Evolutionary conservation across 2,888 invertebrate genomes (phyloP), one percentile per base, ranked within the genome.

Genomic region (Hesperia comma): DNA sequence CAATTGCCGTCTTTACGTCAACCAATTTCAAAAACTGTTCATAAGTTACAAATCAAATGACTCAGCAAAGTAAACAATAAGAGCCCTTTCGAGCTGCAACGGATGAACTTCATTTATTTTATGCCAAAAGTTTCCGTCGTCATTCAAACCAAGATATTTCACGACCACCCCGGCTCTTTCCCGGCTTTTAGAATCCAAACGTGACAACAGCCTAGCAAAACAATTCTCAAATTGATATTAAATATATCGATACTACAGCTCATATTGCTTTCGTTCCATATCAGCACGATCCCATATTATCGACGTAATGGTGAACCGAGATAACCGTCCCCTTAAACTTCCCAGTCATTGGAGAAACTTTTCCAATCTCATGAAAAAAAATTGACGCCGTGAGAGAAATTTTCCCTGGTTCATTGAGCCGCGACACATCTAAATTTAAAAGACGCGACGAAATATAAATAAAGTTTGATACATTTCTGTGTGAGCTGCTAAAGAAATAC

Each of bases 341-440:
- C 72, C 73, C 71, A 74, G 69, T 72, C 74, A 75, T 75, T 78
- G 75, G 70, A 68, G 60, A 75, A 85, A 84, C 78, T 85, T 84
- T 83, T 79, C 78, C 78, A 84, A 82, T 84, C 81, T 78, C 72
- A 70, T 46, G 68, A 73, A 74, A 71, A 64, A 69, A 71, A 70
- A 64, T 72, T 70, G 66, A 66, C 61, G 54, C 32, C 60, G 66
- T 60, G 46, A 55, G 54, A 55, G 60, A 66, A 60, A 60, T 61
- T 60, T 55, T 55, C 17, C 54, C 19, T 61, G 60, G 60, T 66
- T 66, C 66, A 61, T 55, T 55, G 60, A 55, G 66, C 66, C 37
- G 60, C 54, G 60, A 55, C 54, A 61, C 54, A 66, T 66, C 66
- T 66, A 66, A 66, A 66, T 66, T 66, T 66, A 66, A 66, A 66